These are phyloP conservation scores for Andrena haemorrhoa DNA, from an alignment of 2,888 invertebrate species.

Conservation along the genomic window DNA sequence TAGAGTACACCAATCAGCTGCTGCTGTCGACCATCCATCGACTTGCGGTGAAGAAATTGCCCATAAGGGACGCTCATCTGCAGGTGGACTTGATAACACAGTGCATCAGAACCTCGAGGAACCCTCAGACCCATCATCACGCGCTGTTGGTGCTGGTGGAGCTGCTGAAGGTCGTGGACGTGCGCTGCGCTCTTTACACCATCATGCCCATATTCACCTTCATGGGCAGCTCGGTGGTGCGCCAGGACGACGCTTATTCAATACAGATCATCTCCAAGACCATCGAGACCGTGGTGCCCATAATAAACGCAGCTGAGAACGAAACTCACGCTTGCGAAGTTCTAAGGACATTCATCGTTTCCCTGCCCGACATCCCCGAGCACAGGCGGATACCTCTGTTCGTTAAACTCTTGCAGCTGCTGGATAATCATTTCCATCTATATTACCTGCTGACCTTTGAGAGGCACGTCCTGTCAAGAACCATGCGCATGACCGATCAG, in stretches of 20 bases:
- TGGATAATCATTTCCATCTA: constrained; percentile 90
- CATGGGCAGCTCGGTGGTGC: constrained; percentile 96
- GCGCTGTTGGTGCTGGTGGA: constrained; percentile 93
- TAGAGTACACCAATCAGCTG: constrained; percentile 96
- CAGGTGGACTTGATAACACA: constrained; percentile 93
- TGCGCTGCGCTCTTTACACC: constrained; percentile 89
- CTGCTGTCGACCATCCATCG: constrained; percentile 92
- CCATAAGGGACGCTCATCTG: constrained; percentile 85
- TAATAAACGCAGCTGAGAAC: constrained; percentile 86
- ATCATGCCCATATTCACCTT: constrained; percentile 99
- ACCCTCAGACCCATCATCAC: constrained; percentile 98
- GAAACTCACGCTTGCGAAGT: constrained; percentile 88
- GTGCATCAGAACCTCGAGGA: constrained; percentile 95
- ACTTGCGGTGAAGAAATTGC: constrained; percentile 69
- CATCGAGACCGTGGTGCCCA: constrained; percentile 95
- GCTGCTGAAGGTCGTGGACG: constrained; percentile 79
- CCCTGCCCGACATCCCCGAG: constrained; percentile 96
- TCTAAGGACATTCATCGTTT: constrained; percentile 95
- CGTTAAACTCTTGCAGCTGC: constrained; percentile 90
- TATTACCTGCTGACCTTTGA: constrained; percentile 91
- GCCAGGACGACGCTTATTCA: constrained; percentile 97
- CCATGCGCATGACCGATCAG: constrained; percentile 74
- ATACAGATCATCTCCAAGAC: constrained; percentile 96
- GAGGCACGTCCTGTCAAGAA: constrained; percentile 87
- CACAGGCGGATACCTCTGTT: constrained; percentile 95